Conservation (phyloP, 2,888 invertebrate species). For the Drosophila algonquin region DNA sequence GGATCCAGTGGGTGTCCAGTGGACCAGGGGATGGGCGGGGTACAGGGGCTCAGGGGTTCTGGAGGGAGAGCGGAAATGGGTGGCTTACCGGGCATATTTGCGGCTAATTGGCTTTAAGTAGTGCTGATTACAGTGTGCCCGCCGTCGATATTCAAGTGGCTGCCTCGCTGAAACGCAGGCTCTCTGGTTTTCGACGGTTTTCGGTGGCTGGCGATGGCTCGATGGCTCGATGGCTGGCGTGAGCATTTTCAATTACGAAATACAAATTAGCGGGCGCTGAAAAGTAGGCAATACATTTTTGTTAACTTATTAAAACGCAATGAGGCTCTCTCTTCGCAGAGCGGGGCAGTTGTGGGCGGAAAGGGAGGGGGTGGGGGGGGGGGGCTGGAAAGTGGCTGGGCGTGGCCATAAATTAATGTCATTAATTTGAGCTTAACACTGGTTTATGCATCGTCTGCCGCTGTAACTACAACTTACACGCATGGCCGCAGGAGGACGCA, state of each 20-base stretch:
- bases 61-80: neutral
- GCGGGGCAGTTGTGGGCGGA: neutral
- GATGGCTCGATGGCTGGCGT: constrained; percentile 18
- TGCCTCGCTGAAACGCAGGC: neutral
- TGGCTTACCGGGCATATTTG: constrained; percentile 77
- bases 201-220: constrained; percentile 14
- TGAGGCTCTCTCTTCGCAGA: constrained; percentile 12
- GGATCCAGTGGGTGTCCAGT: neutral
- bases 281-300: constrained; percentile 70
- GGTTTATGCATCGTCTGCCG: constrained; percentile 69
- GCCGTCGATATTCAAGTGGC: constrained; percentile 54
- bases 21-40: constrained; percentile 55
- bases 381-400: constrained; percentile 4
- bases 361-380: neutral
- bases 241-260: constrained; percentile 74
- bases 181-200: neutral
- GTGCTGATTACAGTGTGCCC: constrained; percentile 71
- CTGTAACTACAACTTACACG: constrained; percentile 63
- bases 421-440: constrained; percentile 76
- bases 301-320: constrained; percentile 73
- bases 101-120: constrained; percentile 80
- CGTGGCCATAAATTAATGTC: constrained; percentile 74
- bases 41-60: neutral
- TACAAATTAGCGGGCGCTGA: constrained; percentile 70
- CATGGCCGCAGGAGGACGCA: constrained; percentile 40